Percentiles rank a stretch among this genome's conserved stretches.
phyloP scores from a whole-genome alignment of 2,888 invertebrate genomes.

The Tigriopus californicus region DNA sequence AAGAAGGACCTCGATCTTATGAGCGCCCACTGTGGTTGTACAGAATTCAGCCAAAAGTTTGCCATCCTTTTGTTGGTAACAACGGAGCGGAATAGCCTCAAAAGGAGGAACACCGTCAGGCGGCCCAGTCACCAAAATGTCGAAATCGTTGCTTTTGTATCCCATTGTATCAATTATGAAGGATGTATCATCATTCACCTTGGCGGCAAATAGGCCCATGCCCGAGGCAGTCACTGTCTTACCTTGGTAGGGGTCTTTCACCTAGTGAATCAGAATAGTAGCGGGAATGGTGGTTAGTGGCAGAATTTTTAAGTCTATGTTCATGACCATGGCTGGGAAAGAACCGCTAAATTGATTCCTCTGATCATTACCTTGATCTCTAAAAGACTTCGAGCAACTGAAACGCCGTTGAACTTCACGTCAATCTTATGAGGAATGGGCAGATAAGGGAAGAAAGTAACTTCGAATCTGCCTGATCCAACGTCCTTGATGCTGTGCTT shows the following conservation, averaged over 20 bases:
- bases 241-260: conserved; percentile 41
- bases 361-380: conserved; percentile 3
- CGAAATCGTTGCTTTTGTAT: conserved; percentile 56
- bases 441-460: conserved; percentile 67
- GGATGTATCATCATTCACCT: conserved; percentile 53
- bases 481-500: conserved; percentile 48
- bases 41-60: conserved; percentile 85
- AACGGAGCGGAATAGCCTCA: conserved; percentile 59
- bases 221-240: conserved; percentile 58
- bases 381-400: neutral
- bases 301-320: neutral
- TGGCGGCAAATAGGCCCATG: conserved; percentile 61
- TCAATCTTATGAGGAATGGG: conserved; percentile 72
- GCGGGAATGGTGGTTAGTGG: neutral
- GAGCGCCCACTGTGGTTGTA: conserved; percentile 35
- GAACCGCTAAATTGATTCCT: too few relatives aligned
- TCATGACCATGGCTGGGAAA: neutral
- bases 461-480: conserved; percentile 54
- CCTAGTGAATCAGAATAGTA: neutral
- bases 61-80: conserved; percentile 90
- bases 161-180: conserved; percentile 77
- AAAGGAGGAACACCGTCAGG: conserved; percentile 35
- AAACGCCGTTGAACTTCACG: conserved; percentile 55
- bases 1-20: conserved; percentile 62
- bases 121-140: conserved; percentile 69